Conservation (phyloP, 2,797 vertebrate genomes). For the Ciconia nigra region DNA sequence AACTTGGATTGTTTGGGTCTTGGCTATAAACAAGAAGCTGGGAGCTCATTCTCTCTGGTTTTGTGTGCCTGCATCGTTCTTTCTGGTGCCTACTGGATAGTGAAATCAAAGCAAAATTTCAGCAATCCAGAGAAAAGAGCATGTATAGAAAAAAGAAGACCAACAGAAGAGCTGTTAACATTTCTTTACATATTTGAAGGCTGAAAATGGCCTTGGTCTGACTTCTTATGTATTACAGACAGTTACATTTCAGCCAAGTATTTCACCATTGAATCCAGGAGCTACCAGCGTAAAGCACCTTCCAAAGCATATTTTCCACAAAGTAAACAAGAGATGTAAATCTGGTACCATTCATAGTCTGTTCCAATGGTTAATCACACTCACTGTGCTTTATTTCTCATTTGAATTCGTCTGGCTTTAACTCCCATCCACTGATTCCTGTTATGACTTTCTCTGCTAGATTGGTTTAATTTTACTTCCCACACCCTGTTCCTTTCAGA, state of each 20-base stretch:
- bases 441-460: constrained; percentile 43
- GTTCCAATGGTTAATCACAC: constrained; percentile 24
- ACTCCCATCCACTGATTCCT: constrained; percentile 11
- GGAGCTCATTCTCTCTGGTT: background rate
- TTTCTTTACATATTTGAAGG: background rate
- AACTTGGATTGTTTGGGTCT: constrained; percentile 1
- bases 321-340: constrained; percentile 19
- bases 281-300: background rate
- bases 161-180: background rate
- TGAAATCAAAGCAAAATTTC: constrained; percentile 4
- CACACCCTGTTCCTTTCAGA: constrained; percentile 12
- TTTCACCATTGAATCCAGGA: background rate
- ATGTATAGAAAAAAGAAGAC: background rate
- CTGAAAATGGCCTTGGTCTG: background rate
- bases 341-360: constrained; percentile 5
- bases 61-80: background rate
- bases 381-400: constrained; percentile 19
- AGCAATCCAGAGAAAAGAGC: background rate
- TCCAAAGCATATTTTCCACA: constrained; percentile 2
- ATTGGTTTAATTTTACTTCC: constrained; percentile 52
- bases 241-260: background rate
- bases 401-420: constrained; percentile 35
- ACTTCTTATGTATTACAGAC: background rate
- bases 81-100: background rate
- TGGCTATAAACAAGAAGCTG: background rate